These are phyloP conservation scores for Eueides isabella DNA, from an alignment of 1,140 invertebrate genomes.

Conservation along the genomic window DNA sequence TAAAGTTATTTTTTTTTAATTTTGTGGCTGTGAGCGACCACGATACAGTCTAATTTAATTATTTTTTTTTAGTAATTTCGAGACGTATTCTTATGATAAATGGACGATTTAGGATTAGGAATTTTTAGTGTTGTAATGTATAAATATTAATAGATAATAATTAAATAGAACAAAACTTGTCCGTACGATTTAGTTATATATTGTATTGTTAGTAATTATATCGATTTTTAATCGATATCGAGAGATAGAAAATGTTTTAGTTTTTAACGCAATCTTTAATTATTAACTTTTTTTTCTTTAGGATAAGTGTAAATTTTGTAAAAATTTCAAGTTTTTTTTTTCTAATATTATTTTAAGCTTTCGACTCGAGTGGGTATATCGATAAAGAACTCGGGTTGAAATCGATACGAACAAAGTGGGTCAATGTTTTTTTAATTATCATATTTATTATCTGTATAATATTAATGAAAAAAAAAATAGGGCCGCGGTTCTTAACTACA, in stretches of 20 bases:
- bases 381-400: conserved; percentile 24
- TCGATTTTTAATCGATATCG: not conserved
- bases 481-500: conserved; percentile 11
- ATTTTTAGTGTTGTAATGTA: conserved; percentile 21
- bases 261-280: conserved; percentile 1
- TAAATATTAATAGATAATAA: conserved; percentile 30
- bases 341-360: conserved; percentile 20
- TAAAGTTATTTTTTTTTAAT: conserved; percentile 21
- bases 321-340: conserved; percentile 29
- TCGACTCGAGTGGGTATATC: conserved; percentile 26
- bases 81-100: conserved; percentile 44
- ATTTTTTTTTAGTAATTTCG: not conserved
- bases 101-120: conserved; percentile 30
- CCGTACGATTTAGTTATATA: conserved; percentile 23
- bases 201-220: not conserved
- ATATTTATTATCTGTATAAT: conserved; percentile 23
- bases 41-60: conserved; percentile 29
- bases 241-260: not conserved
- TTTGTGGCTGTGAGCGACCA: conserved; percentile 33
- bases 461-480: conserved; percentile 16
- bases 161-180: conserved; percentile 21
- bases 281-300: conserved; percentile 15
- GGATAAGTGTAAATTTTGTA: conserved; percentile 40
- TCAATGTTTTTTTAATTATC: conserved; percentile 33
- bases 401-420: conserved; percentile 41